Evolutionary conservation across 2,888 invertebrate species (phyloP).

Genomic region (Perizoma affinitatum): DNA sequence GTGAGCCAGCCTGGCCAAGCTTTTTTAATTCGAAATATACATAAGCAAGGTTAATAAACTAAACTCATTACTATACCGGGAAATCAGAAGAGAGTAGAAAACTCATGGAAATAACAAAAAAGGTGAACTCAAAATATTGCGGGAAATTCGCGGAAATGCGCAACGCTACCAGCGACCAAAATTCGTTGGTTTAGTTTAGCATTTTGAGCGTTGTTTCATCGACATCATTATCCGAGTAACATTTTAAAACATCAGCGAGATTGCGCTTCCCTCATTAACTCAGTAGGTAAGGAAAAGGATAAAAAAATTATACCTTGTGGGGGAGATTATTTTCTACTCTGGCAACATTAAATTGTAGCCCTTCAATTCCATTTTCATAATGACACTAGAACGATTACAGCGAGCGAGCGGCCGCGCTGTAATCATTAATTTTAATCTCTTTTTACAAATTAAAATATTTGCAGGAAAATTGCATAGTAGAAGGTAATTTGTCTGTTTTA

Average conservation of each 20-base stretch:
- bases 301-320: constrained; percentile 48
- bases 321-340: constrained; percentile 50
- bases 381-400: constrained; percentile 58
- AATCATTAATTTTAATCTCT: no score
- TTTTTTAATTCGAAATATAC: no score
- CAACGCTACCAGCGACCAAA: constrained; percentile 5
- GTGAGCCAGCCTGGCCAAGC: no score
- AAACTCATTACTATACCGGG: no score
- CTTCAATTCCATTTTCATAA: constrained; percentile 58
- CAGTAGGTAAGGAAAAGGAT: constrained; percentile 40
- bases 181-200: not conserved
- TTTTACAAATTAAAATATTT: no score
- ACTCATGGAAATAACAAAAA: no score
- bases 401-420: not conserved
- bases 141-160: not conserved
- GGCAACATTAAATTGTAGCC: constrained; percentile 62
- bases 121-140: not conserved
- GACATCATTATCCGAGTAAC: constrained; percentile 20
- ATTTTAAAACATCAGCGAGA: constrained; percentile 22
- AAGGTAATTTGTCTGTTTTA: no score
- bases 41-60: no score
- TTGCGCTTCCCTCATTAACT: constrained; percentile 31
- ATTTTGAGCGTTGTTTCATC: not conserved
- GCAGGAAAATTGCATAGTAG: no score
- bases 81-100: no score